Base-by-base conservation (phyloP, 2,888 invertebrate species). In the Amphipyra tragopoginis region DNA sequence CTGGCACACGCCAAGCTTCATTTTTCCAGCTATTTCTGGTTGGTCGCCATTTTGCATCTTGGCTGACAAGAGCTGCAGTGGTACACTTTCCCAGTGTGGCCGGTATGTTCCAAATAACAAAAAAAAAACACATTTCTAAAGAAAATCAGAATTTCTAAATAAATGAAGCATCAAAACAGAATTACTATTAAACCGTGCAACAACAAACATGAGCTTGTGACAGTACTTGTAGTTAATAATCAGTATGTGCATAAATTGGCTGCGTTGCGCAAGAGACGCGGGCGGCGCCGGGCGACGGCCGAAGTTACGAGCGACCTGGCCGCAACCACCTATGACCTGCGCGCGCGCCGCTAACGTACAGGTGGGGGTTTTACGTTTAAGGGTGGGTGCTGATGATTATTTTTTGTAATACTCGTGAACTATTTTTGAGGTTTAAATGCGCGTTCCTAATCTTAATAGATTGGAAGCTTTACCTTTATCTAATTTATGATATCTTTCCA, bases 261-360 rank as follows among this genome's bases (percentile, higher is more conserved):
- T 49, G 59, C 62, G 57, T 72, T 75, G 66, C 65, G 72, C 69
- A 76, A 81, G 67, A 58, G 77, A 59, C 58, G 75, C 72, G 50
- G 69, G 77, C 65, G 67, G 75, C 65, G 65, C 76, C 63, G 65
- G 64, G 70, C 62, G 70, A 53, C 64, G 65, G 74, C 45, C 39
- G 52, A 74, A 78, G 82, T 78, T 81, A 78, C 72, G 77, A 70
- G 71, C 73, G 77, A 69, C 79, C 65, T 55, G 59, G 60, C 75
- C 64, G 70, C 66, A 39, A 42, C 51, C 70, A 73, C 79, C 78
- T 78, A 50, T 79, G 77, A 79, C 78, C 79, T 65, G 74, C 61
- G 77, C 75, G 65, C 65, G 70, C 69, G 75, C 72, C 68, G 73
- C 42, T 44, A 49, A 66, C 66, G 21, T 59, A 54, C 75, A 69